phyloP scores from a whole-genome alignment of 2,888 invertebrate species.

The Dichetophora obliterata region DNA sequence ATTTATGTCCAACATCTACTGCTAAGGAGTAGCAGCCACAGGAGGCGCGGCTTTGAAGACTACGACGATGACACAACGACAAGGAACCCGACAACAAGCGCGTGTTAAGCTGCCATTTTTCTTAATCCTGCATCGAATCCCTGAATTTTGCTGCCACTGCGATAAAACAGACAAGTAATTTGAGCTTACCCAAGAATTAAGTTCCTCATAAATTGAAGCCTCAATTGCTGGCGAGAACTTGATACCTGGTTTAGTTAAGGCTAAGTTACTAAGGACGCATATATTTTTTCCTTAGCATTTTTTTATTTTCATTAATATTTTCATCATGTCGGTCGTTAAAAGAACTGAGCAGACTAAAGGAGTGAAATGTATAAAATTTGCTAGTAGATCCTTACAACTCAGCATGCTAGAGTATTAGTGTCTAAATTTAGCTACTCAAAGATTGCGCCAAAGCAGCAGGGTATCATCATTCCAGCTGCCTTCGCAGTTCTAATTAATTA shows the following conservation, averaged over 20 bases:
- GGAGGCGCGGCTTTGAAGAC: neutral
- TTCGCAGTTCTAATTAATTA: neutral
- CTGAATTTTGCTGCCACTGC: conserved; percentile 1
- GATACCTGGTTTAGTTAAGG: conserved; percentile 12
- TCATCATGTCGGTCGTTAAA: conserved; percentile 33
- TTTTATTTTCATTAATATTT: neutral
- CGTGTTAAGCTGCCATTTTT: conserved; percentile 6
- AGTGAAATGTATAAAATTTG: conserved; percentile 14
- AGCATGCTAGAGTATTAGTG: conserved; percentile 51
- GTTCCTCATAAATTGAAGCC: conserved; percentile 44
- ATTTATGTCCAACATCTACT: conserved; percentile 21
- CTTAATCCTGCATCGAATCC: neutral
- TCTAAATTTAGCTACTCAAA: conserved; percentile 56
- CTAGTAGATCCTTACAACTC: conserved; percentile 29
- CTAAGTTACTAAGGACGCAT: neutral
- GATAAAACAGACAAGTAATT: conserved; percentile 48
- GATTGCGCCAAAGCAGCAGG: conserved; percentile 46
- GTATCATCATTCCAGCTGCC: neutral
- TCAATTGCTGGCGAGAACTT: conserved; percentile 34
- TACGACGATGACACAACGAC: neutral
- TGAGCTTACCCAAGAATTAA: conserved; percentile 46
- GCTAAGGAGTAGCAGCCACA: neutral
- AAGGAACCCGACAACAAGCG: neutral
- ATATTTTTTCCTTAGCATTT: neutral
- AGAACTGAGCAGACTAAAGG: conserved; percentile 42